These are phyloP conservation scores for Syrrhaptes paradoxus DNA, from an alignment of 2,113 vertebrate genomes.

Conservation along the genomic window DNA sequence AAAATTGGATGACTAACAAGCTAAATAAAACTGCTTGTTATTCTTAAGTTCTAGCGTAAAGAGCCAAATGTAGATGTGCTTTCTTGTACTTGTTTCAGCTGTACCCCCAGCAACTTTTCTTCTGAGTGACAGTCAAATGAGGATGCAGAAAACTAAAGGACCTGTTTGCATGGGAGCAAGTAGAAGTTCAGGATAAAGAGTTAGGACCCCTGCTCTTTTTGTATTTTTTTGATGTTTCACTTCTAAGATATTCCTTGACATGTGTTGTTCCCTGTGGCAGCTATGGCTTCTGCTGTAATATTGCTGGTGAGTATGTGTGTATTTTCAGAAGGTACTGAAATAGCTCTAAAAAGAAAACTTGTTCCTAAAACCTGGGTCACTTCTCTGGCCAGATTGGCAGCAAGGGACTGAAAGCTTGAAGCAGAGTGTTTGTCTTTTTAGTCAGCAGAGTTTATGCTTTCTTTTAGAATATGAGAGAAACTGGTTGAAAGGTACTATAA, in stretches of 20 bases:
- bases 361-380: neutral
- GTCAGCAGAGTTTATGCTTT: neutral
- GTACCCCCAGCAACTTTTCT: neutral
- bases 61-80: neutral
- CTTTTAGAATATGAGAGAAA: neutral
- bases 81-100: neutral
- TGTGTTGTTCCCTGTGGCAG: neutral
- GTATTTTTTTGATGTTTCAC: neutral
- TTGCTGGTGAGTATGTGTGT: neutral
- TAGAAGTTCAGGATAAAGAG: neutral
- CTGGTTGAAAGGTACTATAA: neutral
- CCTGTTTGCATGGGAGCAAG: neutral
- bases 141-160: neutral
- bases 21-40: constrained; percentile 17
- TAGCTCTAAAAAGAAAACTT: neutral
- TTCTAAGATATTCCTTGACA: neutral
- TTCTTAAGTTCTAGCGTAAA: neutral
- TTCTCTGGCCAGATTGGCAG: neutral
- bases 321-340: neutral
- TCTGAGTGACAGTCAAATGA: neutral
- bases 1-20: neutral
- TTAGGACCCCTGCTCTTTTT: neutral
- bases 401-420: neutral
- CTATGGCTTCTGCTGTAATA: neutral
- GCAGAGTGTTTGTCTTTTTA: neutral